Percentiles rank a stretch among this genome's conserved stretches.
phyloP scores from a whole-genome alignment of 2,113 vertebrate species.

The Clupea harengus region DNA sequence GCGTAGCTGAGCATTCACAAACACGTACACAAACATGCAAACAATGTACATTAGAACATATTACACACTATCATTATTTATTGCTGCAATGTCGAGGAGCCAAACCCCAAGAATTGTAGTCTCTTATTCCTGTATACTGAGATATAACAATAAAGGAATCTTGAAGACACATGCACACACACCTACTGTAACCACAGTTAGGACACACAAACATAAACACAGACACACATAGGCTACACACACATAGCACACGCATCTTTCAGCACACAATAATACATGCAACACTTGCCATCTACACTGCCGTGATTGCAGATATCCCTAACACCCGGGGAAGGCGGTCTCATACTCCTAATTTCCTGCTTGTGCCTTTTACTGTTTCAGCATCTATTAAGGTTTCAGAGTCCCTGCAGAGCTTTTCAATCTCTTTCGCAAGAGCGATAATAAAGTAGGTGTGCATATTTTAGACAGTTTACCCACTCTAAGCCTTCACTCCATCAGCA shows the following conservation, averaged over 20 bases:
- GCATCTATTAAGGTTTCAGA: neutral
- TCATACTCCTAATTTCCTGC: neutral
- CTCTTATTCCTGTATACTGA: no score
- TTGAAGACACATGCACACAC: neutral
- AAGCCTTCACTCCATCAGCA: neutral
- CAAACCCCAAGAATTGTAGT: no score
- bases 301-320: neutral
- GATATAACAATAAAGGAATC: no score
- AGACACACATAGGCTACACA: neutral
- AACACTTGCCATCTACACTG: neutral
- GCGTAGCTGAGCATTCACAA: no score
- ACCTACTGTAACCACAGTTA: neutral
- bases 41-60: no score
- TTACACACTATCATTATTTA: no score
- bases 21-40: no score
- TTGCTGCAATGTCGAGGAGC: no score
- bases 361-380: neutral
- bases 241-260: neutral
- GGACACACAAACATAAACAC: neutral
- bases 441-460: conserved; percentile 2
- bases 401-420: neutral
- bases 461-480: neutral
- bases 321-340: neutral
- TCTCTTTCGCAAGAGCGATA: neutral
- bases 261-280: neutral